These are phyloP conservation scores for Sturnira hondurensis DNA, from an alignment of 2,113 vertebrate genomes.

Conservation along the genomic window DNA sequence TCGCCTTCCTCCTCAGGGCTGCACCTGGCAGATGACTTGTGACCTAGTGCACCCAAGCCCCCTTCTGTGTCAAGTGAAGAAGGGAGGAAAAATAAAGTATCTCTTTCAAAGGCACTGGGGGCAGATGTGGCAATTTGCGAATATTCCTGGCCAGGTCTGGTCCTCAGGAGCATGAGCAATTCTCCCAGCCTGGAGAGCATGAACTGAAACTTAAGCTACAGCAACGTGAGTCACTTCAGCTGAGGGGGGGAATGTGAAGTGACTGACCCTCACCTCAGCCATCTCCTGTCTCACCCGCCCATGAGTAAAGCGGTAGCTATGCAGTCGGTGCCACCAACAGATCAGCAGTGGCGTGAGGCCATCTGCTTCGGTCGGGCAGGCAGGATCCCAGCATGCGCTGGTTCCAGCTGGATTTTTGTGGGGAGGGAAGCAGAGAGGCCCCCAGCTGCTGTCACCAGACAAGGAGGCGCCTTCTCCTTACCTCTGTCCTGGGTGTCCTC, in stretches of 20 bases:
- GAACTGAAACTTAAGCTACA: not conserved
- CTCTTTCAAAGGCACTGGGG: conserved; percentile 6
- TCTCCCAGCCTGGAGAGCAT: not conserved
- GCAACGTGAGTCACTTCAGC: not conserved
- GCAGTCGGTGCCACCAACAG: not conserved
- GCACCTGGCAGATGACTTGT: not conserved
- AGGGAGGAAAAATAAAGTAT: not conserved
- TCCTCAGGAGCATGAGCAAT: not conserved
- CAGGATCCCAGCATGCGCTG: conserved; percentile 8
- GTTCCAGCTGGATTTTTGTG: conserved; percentile 49
- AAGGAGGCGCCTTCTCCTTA: conserved; percentile 59
- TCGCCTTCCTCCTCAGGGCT: not conserved
- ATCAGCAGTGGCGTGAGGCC: not conserved
- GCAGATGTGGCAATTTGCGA: not conserved
- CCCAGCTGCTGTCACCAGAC: conserved; percentile 69
- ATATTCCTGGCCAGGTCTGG: not conserved
- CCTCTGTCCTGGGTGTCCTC: conserved; percentile 29
- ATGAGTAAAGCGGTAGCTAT: conserved; percentile 35
- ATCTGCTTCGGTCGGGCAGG: conserved; percentile 55
- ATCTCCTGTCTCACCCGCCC: not conserved
- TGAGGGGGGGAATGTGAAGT: not conserved
- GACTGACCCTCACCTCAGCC: not conserved
- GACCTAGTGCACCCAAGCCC: not conserved
- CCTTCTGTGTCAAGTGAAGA: conserved; percentile 3
- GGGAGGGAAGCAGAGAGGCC: conserved; percentile 14